Base-by-base conservation (phyloP, 1,140 invertebrate genomes). In the Zaprionus tsacasi region DNA sequence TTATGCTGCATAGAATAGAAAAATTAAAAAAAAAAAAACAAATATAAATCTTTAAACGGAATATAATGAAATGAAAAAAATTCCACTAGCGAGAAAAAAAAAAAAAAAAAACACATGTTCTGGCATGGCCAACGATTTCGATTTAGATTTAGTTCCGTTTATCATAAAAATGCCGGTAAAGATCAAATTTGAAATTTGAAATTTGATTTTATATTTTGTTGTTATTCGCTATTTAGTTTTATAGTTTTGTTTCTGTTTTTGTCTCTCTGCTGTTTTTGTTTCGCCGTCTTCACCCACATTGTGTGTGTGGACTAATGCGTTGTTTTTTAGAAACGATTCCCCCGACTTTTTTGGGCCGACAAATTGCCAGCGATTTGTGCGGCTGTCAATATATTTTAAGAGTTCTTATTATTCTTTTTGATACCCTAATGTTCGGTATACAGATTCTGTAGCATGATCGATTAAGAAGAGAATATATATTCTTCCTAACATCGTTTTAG, bases 141-240 rank as follows among this genome's bases (percentile, higher is more conserved):
- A 71, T 76, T 60, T 69, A 54, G 45, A 70, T 65, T 75, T 15
- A 71, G 69, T 76, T 76, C 68, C 73, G 73, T 71, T 76, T 71
- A 45, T 54, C 73, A 76, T 76, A 76, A 76, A 76, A 60, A 25
- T 75, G 67, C 52, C 67, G 67, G 58, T 35, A 55, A 59, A 65
- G 38, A 60, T 60, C 38, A 76, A 54, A 64, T 71, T 76, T 45
- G 50, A 40, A 40, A 54, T 55, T 30, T 33, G 52, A 33, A n/a
- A 30, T 57, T 57, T 36, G 33, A 5, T 35, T 57, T 57, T 57
- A 35, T 65, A 60, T 57, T 38, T 38, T 58, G n/a, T 52, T 58
- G 17, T 75, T 59, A 64, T 75, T 70, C 67, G 15, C 48, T 55
- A 66, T 65, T 60, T 50, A 36, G 56, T 66, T 76, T 65, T 66